Evolutionary conservation across 2,888 invertebrate genomes (phyloP).

Genomic region (Clunio marinus): DNA sequence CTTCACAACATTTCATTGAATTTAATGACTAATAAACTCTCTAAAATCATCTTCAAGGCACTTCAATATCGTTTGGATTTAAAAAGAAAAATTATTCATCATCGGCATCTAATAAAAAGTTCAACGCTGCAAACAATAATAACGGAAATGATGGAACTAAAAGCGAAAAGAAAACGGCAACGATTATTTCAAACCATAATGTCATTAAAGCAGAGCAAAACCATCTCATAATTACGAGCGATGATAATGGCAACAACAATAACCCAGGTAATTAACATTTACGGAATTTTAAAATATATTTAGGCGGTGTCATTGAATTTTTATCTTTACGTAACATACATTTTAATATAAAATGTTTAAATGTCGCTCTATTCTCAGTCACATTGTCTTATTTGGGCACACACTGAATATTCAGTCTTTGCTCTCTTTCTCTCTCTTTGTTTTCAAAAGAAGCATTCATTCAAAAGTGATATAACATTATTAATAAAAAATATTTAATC

Average conservation of each 20-base stretch:
- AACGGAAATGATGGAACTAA: slow-evolving; percentile 48
- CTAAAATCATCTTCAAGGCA: slow-evolving; percentile 56
- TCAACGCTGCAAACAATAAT: slow-evolving; percentile 49
- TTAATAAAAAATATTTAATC: no score
- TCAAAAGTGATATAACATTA: no score
- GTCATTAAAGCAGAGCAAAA: slow-evolving; percentile 39
- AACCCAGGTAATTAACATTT: slow-evolving; percentile 47
- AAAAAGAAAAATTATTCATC: slow-evolving; percentile 55
- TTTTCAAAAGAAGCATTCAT: no score
- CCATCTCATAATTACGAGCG: slow-evolving; percentile 39
- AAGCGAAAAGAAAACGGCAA: slow-evolving; percentile 40
- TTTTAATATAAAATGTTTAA: no score
- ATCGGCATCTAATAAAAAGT: slow-evolving; percentile 51
- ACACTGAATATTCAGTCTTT: no score
- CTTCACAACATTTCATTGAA: not conserved
- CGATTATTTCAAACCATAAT: slow-evolving; percentile 43
- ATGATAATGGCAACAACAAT: slow-evolving; percentile 49
- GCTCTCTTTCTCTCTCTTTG: no score
- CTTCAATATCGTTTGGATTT: slow-evolving; percentile 81
- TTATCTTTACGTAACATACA: no score
- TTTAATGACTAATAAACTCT: slow-evolving; percentile 40
- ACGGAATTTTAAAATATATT: no score
- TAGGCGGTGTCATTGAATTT: no score
- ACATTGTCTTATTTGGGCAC: no score
- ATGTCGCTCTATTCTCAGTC: no score